phyloP scores from a whole-genome alignment of 2,888 invertebrate species.

The Trimorus sp. region DNA sequence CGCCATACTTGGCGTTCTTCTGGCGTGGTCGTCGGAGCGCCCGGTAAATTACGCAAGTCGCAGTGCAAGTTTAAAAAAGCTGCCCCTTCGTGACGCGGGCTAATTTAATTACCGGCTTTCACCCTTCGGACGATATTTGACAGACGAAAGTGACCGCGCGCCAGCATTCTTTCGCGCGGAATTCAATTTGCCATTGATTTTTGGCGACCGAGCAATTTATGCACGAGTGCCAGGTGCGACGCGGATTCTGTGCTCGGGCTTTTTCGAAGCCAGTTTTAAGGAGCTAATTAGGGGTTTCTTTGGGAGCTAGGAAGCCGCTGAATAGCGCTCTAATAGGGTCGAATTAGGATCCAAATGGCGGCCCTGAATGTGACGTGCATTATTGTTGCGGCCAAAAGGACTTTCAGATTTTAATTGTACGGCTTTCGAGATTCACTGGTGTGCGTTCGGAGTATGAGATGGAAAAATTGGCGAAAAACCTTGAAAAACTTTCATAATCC shows the following conservation, averaged over 20 bases:
- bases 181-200: too few relatives aligned
- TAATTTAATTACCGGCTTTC: too few relatives aligned
- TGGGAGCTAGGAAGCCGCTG: conserved; percentile 4
- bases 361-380: conserved; percentile 1
- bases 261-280: conserved; percentile 11
- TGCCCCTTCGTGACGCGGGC: conserved; percentile 21
- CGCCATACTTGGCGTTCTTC: too few relatives aligned
- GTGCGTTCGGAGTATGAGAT: background rate
- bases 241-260: background rate
- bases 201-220: too few relatives aligned
- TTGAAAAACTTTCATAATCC: too few relatives aligned
- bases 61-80: conserved; percentile 29
- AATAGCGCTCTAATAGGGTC: conserved; percentile 18
- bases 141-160: too few relatives aligned
- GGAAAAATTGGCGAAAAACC: background rate
- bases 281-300: conserved; percentile 17
- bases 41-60: conserved; percentile 35
- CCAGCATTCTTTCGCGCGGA: too few relatives aligned
- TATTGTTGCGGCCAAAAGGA: background rate
- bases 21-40: too few relatives aligned
- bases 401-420: conserved; percentile 12
- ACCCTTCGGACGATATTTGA: too few relatives aligned
- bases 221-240: too few relatives aligned
- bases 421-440: background rate
- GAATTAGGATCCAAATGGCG: conserved; percentile 11